These are phyloP conservation scores for Hyla sarda DNA, from an alignment of 2,113 vertebrate genomes.

Conservation along the genomic window DNA sequence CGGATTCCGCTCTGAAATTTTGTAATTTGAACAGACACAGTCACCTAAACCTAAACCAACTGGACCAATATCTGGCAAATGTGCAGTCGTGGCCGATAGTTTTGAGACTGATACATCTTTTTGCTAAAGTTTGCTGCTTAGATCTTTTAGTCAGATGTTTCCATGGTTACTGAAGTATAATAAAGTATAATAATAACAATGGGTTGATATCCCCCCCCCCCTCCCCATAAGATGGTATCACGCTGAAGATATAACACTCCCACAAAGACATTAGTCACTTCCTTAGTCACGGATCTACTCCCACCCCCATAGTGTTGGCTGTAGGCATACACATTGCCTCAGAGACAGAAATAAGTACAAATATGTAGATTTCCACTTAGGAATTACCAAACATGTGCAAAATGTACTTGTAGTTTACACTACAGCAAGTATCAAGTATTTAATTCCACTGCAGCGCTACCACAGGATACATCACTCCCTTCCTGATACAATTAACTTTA, in stretches of 20 bases:
- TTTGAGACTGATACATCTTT: too few relatives aligned
- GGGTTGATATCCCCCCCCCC: too few relatives aligned
- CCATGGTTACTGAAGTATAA: too few relatives aligned
- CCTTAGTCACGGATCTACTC: neutral
- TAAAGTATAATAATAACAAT: too few relatives aligned
- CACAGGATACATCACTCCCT: neutral
- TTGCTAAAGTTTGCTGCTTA: too few relatives aligned
- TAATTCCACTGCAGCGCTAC: neutral
- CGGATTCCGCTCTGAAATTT: too few relatives aligned
- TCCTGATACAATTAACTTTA: neutral
- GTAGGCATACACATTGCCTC: neutral
- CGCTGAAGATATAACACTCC: conserved; percentile 5
- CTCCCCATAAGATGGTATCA: neutral
- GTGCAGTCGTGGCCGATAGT: too few relatives aligned
- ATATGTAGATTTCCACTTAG: neutral
- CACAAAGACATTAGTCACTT: conserved; percentile 13
- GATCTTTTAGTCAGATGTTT: too few relatives aligned
- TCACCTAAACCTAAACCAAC: too few relatives aligned
- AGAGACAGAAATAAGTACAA: neutral
- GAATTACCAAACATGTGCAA: neutral
- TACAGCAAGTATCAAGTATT: neutral
- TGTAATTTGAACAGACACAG: too few relatives aligned
- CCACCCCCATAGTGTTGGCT: conserved; percentile 12
- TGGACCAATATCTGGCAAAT: too few relatives aligned
- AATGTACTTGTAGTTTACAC: neutral